Percentiles rank a stretch among this genome's conserved stretches.
Conservation (phyloP, 2,113 vertebrate genomes). For the Pterocles orientalis region DNA sequence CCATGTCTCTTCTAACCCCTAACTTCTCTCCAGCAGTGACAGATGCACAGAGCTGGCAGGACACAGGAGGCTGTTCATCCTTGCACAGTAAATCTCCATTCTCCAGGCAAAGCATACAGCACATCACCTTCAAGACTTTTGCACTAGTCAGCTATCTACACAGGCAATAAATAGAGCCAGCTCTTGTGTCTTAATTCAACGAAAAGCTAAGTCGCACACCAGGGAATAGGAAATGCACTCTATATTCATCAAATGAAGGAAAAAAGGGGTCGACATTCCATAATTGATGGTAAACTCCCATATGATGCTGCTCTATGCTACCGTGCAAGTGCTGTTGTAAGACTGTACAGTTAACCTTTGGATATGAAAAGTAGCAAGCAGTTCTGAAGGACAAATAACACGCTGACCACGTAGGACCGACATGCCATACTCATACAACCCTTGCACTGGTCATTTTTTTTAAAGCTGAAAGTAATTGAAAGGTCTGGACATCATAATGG, state of each 20-base stretch:
- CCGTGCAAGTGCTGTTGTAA: neutral
- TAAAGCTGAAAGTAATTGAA: neutral
- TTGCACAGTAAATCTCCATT: neutral
- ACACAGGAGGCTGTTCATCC: neutral
- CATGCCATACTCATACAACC: fast-evolving
- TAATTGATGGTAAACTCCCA: neutral
- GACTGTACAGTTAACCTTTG: neutral
- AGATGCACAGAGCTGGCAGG: neutral
- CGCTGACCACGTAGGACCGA: neutral
- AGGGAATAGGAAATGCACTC: neutral
- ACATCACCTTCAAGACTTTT: neutral
- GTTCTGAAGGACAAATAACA: neutral
- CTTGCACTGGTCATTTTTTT: neutral
- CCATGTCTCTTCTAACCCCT: neutral
- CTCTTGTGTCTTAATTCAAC: neutral
- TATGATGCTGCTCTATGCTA: neutral
- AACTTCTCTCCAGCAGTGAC: neutral
- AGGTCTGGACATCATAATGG: neutral
- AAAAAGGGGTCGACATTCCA: neutral
- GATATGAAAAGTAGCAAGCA: neutral
- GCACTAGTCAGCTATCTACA: neutral
- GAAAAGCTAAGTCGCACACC: neutral
- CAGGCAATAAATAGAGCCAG: neutral
- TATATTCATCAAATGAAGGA: neutral
- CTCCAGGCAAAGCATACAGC: neutral